Conservation (phyloP, 2,888 invertebrate genomes). For the Ctena decussata region DNA sequence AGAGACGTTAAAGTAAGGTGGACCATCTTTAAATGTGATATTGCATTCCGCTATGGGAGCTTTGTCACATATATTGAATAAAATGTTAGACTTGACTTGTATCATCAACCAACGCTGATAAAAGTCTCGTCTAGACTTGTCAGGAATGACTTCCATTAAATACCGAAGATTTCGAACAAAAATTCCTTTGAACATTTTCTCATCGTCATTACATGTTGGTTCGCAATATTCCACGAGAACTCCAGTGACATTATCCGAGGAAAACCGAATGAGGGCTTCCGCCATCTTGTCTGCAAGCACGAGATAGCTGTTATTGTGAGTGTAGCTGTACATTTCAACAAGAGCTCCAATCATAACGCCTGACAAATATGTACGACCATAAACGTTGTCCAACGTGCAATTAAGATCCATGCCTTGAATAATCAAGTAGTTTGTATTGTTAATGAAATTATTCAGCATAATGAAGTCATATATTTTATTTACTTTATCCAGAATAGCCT, state of each 20-base stretch:
- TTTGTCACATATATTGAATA: constrained; percentile 67
- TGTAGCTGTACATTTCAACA: constrained; percentile 68
- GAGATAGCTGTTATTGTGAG: constrained; percentile 49
- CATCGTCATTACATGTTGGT: constrained; percentile 69
- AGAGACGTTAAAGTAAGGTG: constrained; percentile 69
- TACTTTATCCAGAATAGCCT: constrained; percentile 49
- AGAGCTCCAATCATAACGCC: constrained; percentile 69
- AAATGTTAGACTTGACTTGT: constrained; percentile 58
- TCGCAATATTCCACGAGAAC: constrained; percentile 71
- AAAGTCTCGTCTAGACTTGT: constrained; percentile 37
- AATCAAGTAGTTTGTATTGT: constrained; percentile 63
- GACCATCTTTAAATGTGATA: constrained; percentile 72
- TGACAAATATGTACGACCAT: constrained; percentile 68
- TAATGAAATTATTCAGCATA: constrained; percentile 64
- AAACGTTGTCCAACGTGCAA: constrained; percentile 55
- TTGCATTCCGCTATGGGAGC: constrained; percentile 69
- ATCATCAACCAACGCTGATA: constrained; percentile 67
- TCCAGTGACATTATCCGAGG: constrained; percentile 57
- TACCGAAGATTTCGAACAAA: constrained; percentile 70
- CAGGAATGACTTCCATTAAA: constrained; percentile 64
- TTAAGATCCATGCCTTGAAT: constrained; percentile 56
- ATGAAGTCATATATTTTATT: constrained; percentile 64
- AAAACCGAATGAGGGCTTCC: constrained; percentile 57
- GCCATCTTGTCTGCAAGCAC: constrained; percentile 68
- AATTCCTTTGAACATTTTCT: constrained; percentile 73